These are phyloP conservation scores for Riparia riparia DNA, from an alignment of 2,113 vertebrate genomes.

Conservation along the genomic window DNA sequence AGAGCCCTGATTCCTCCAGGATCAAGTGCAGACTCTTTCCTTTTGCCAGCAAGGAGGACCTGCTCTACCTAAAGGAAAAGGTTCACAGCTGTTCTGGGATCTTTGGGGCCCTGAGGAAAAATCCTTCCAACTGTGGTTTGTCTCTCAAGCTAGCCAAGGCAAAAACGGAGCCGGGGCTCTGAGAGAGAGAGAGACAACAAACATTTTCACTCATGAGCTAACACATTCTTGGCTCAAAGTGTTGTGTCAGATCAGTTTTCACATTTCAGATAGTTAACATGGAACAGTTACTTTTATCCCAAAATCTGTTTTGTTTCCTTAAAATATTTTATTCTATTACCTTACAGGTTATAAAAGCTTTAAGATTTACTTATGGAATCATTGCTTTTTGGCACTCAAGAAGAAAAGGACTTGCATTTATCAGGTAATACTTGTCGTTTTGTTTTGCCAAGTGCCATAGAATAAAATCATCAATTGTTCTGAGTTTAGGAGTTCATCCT, in stretches of 20 bases:
- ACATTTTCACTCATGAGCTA: neutral
- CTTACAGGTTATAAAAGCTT: neutral
- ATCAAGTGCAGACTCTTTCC: too few species aligned
- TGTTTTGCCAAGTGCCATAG: neutral
- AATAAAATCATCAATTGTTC: neutral
- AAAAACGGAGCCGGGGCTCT: too few species aligned
- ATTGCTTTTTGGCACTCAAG: neutral
- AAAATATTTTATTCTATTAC: neutral
- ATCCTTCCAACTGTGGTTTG: too few species aligned
- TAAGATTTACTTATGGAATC: neutral
- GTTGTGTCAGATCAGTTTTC: neutral
- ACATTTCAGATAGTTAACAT: neutral
- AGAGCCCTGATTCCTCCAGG: too few species aligned
- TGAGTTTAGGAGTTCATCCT: neutral
- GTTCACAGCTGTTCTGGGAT: too few species aligned
- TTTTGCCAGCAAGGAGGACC: too few species aligned
- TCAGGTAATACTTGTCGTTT: neutral
- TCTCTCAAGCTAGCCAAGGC: too few species aligned
- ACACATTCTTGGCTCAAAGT: neutral
- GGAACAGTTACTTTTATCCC: neutral
- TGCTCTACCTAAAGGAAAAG: too few species aligned
- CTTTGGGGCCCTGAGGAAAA: too few species aligned
- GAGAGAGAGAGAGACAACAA: too few species aligned
- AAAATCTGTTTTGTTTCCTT: neutral
- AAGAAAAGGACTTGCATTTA: neutral